Evolutionary conservation across 2,113 vertebrate species (phyloP).

Genomic region (Clupea harengus): DNA sequence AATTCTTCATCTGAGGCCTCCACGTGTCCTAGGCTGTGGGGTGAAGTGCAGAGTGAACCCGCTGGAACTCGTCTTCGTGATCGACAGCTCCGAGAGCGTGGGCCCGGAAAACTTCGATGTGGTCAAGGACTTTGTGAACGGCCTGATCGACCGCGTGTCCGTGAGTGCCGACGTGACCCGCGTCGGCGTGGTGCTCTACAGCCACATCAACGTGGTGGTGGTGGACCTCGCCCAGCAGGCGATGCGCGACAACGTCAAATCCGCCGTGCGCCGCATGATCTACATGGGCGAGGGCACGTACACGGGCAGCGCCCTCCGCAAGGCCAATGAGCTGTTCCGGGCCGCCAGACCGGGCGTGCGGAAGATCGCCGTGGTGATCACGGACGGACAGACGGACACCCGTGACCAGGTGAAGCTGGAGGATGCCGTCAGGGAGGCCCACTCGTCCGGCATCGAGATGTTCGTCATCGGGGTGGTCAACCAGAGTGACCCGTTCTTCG

Average conservation of each 20-base stretch:
- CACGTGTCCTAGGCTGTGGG: constrained; percentile 75
- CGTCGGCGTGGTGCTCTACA: constrained; percentile 82
- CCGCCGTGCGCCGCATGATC: constrained; percentile 72
- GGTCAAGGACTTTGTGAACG: constrained; percentile 80
- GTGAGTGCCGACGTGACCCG: constrained; percentile 56
- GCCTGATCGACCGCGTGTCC: constrained; percentile 69
- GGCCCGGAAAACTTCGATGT: constrained; percentile 79
- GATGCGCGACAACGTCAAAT: constrained; percentile 71
- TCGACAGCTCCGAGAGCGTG: constrained; percentile 87
- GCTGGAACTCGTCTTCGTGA: constrained; percentile 84
- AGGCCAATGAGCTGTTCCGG: constrained; percentile 70
- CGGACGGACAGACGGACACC: constrained; percentile 76
- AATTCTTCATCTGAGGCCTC: not conserved
- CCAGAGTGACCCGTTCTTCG: constrained; percentile 67
- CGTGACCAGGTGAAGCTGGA: constrained; percentile 71
- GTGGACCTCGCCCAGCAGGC: constrained; percentile 67
- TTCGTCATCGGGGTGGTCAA: constrained; percentile 83
- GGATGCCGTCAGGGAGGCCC: constrained; percentile 63
- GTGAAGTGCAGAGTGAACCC: constrained; percentile 73
- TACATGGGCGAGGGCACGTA: constrained; percentile 84
- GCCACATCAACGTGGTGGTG: constrained; percentile 73
- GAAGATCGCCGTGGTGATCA: constrained; percentile 82
- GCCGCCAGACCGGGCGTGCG: constrained; percentile 60
- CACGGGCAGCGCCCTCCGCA: constrained; percentile 76
- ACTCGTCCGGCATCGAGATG: constrained; percentile 65